Conservation (phyloP, 1,140 invertebrate genomes). For the Rhopalosiphum maidis region DNA sequence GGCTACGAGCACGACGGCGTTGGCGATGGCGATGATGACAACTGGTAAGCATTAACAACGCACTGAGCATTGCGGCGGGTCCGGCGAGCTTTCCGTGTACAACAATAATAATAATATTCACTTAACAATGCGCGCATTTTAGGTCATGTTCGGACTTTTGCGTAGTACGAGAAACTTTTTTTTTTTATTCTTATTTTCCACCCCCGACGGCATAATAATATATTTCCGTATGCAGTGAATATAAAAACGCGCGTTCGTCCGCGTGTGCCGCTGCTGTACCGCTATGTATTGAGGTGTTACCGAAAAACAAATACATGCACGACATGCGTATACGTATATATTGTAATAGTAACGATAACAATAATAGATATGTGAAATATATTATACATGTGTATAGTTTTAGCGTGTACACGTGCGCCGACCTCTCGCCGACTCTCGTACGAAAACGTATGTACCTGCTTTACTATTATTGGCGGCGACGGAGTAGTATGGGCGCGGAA, state of each 20-base stretch:
- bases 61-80: not conserved
- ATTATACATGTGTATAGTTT: not conserved
- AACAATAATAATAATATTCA: not conserved
- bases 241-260: not conserved
- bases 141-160: not conserved
- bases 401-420: not conserved
- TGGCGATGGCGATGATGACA: not conserved
- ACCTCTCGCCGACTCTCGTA: not conserved
- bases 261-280: too few species aligned
- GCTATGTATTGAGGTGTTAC: not conserved
- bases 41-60: conserved; percentile 13
- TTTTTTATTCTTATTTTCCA: not conserved
- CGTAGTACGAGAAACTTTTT: not conserved
- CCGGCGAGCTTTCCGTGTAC: not conserved
- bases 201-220: not conserved
- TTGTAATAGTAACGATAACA: not conserved
- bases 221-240: not conserved
- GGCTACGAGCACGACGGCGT: not conserved
- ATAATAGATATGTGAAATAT: conserved; percentile 11
- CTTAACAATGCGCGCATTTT: not conserved
- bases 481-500: not conserved
- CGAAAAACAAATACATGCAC: not conserved
- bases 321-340: not conserved
- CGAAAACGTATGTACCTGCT: not conserved
- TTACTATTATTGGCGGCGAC: too few species aligned